Evolutionary conservation across 1,140 invertebrate genomes (phyloP), one percentile per base, ranked within the genome.

Genomic region (Eumeta japonica): DNA sequence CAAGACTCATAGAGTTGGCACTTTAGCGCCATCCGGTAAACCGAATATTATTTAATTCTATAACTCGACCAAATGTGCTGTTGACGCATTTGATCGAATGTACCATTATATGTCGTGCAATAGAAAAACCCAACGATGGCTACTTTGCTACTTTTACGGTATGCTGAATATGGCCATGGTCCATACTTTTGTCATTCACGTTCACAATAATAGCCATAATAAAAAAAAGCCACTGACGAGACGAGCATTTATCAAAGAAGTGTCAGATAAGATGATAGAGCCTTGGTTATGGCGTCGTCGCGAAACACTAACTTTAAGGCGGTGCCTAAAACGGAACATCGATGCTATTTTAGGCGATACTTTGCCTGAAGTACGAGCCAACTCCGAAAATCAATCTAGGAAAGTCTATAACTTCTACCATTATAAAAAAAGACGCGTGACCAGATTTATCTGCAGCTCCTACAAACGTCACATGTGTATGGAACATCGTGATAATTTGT

Each of bases 31-130:
- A 16, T 27, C 36, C 16, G 33, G 50, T 28, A 71, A 67, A 37
- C 62, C 63, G 19, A 50, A 68, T 12, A 67, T 77, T 16, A 52
- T 73, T 19, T 14, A 45, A 4, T 52, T 52, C 30, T 78, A 77
- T 47, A 72, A 79, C 40, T 16, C 35, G 11, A 72, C 65, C 1
- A 78, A 77, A 52, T 64, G 61, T 12, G 71, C 55, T 7, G 74
- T 77, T 0, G 75, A 77, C 46, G 55, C 46, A 10, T 55, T 77
- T 12, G 62, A 78, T 47, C 51, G 67, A 48, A 55, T 76, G 52
- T 60, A 51, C 40, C 39, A 48, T 10, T 49, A 39, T 16, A 56
- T 57, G 35, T 57, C 48, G 32, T 46, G 31, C 16, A 24, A 37
- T 18, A 35, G 62, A 40, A 60, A 51, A 43, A 62, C 52, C 2